These are phyloP conservation scores for Cheirogaleus medius DNA, from an alignment of 2,113 vertebrate genomes.

Conservation along the genomic window DNA sequence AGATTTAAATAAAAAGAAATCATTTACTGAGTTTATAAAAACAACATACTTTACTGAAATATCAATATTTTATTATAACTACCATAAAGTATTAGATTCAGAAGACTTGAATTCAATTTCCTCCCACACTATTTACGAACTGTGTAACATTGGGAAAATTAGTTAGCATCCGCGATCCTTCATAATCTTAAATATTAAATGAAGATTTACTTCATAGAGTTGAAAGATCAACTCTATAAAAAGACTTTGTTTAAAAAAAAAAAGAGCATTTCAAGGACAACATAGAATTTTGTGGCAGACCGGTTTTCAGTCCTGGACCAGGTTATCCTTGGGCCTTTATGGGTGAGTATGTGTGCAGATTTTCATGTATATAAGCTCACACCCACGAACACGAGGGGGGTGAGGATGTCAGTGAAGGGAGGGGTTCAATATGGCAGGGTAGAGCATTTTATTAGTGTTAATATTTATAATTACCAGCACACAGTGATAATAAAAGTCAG, in stretches of 20 bases:
- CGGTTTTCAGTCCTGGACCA: neutral
- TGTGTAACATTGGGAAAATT: neutral
- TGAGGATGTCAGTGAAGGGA: neutral
- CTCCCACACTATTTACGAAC: neutral
- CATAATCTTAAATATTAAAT: neutral
- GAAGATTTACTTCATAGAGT: neutral
- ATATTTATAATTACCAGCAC: neutral
- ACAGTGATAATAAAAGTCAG: neutral
- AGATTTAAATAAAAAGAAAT: neutral
- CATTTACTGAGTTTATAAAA: neutral
- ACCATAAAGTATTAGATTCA: neutral
- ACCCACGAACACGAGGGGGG: accelerated
- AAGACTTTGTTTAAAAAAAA: neutral
- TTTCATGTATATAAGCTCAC: neutral
- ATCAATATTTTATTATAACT: neutral
- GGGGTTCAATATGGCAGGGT: neutral
- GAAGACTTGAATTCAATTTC: neutral
- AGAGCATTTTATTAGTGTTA: neutral
- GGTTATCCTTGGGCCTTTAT: neutral
- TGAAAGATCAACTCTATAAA: neutral
- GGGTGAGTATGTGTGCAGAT: neutral
- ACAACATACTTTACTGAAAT: neutral
- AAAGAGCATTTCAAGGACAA: neutral
- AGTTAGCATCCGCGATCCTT: neutral
- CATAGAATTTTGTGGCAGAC: neutral